phyloP scores from a whole-genome alignment of 2,113 vertebrate species.

The Cyanocitta stelleri region DNA sequence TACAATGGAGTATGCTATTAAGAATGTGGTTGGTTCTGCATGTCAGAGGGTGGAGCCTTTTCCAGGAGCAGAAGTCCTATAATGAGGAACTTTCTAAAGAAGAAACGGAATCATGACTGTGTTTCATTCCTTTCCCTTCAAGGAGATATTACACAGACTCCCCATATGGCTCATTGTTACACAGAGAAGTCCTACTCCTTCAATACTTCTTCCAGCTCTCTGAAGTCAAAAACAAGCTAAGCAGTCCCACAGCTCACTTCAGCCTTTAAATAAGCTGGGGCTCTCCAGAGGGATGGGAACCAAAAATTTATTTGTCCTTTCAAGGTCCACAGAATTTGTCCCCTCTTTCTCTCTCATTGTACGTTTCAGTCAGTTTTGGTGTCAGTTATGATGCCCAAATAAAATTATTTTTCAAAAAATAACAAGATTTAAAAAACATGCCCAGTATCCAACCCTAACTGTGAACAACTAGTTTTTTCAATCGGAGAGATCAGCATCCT shows the following conservation, averaged over 20 bases:
- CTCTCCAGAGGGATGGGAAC: neutral
- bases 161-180: constrained; percentile 24
- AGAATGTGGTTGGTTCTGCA: neutral
- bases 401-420: neutral
- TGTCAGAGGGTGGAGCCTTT: neutral
- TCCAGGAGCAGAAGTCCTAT: neutral
- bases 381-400: neutral
- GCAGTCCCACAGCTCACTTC: neutral
- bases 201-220: neutral
- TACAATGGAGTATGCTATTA: neutral
- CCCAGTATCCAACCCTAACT: neutral
- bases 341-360: neutral
- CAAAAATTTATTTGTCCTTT: neutral
- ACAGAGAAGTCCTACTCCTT: constrained; percentile 9
- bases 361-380: neutral
- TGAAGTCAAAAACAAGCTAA: constrained; percentile 13
- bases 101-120: neutral
- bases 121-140: constrained; percentile 1
- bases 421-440: neutral
- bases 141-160: constrained; percentile 11
- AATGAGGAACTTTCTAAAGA: constrained; percentile 25
- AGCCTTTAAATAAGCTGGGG: neutral
- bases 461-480: neutral
- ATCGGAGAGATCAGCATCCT: neutral
- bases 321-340: neutral